Base-by-base conservation (phyloP, 2,113 vertebrate genomes). In the Morone chrysops region DNA sequence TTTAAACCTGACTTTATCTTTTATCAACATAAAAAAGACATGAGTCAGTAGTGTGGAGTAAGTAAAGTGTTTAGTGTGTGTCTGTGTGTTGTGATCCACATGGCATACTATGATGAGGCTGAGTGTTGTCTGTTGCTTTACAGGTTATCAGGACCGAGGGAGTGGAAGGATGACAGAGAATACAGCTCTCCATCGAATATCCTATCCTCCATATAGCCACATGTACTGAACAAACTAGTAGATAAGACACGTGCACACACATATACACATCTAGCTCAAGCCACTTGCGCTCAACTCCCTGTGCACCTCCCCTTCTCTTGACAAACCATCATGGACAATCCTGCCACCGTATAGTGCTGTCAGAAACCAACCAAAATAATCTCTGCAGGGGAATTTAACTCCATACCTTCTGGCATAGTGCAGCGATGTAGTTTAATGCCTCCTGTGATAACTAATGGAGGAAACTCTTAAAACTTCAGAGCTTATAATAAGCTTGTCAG, bases 401-500 rank as follows among this genome's bases (percentile, higher is more conserved):
- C 91, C 90, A 90, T 93, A 95, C 94, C 94, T 95, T 92, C 92
- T 93, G 87, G 90, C 91, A 90, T 89, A 89, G 90, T 85, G 87
- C 73, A 79, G 81, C 50, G 87, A 93, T 92, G 93, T 92, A 94
- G 94, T 95, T 93, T 95, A 95, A 93, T 93, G 93, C 92, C 91
- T 90, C 89, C 92, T 93, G 92, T 94, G 94, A 95, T 95, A 95
- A 94, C 94, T 95, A 96, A 96, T 94, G 88, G 92, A 89, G 94
- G 92, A 94, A 95, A 95, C 93, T 95, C 94, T 95, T 95, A 93
- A 95, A 96, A 95, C 94, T 95, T 95, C 92, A 92, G 81, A 94
- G 95, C 94, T 95, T 96, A 96, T 95, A 94, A 95, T 95, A 95
- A 95, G 95, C 95, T 95, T 95, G 95, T 96, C 95, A 96, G 94